Base-by-base conservation (phyloP, 2,888 invertebrate genomes). In the Malachius bipustulatus region DNA sequence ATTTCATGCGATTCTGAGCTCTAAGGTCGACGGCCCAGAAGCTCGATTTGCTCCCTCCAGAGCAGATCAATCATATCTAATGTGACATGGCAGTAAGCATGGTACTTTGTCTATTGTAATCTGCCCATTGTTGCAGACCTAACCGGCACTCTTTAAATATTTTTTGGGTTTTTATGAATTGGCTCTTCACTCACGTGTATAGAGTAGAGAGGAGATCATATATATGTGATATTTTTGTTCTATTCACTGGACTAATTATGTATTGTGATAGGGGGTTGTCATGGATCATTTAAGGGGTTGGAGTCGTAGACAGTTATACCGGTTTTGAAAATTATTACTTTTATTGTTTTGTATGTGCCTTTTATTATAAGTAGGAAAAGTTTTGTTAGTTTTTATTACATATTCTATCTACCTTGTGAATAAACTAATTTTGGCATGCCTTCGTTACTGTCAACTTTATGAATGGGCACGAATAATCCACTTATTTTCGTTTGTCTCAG, bases 61-160 rank as follows among this genome's bases (percentile, higher is more conserved):
- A 38, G 41, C 48, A 54, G 52, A 63, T 63, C 61, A 56, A 62
- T 63, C 63, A 62, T 59, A 58, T 56, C 54, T 62, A 63, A 63
- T 63, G 60, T 61, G 63, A 62, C 61, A 46, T 58, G 62, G 59
- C 61, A 60, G 60, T 57, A 60, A 60, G 59, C 59, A 60, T 57
- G 56, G 57, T 59, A 59, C 55, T 60, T 58, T 59, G 60, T 59
- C 60, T 59, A 62, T 63, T 63, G 62, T 62, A 60, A 62, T 62
- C 61, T 60, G 56, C 58, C 59, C 47, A 60, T 62, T 62, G 62
- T 62, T 56, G 45, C 46, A 40, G 38, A 43, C 46, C 49, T 53
- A 54, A 55, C 54, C 53, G 56, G 56, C 50, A 52, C 51, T 53
- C 51, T 55, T 53, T 54, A 49, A 50, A 38, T 46, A 47, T 52